Conservation (phyloP, 2,888 invertebrate genomes). For the Subacronicta megacephala region DNA sequence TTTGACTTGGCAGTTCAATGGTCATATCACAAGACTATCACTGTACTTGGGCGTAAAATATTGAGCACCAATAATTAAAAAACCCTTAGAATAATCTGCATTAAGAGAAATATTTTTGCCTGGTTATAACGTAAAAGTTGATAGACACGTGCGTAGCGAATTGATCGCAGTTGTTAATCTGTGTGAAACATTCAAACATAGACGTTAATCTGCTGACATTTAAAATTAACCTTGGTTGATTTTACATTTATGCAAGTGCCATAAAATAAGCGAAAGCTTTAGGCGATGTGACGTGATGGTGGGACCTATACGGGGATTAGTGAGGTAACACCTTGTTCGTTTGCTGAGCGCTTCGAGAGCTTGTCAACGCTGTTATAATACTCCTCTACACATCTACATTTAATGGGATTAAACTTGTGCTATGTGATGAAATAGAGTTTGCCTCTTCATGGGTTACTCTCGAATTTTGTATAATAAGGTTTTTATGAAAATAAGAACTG, state of each 20-base stretch:
- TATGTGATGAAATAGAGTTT: constrained; percentile 50
- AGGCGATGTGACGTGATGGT: constrained; percentile 76
- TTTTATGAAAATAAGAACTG: neutral
- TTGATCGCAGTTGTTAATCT: constrained; percentile 53
- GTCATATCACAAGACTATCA: too few species aligned
- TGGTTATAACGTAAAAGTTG: neutral
- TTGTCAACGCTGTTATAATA: constrained; percentile 82
- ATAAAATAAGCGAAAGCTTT: constrained; percentile 68
- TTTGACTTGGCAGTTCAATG: too few species aligned
- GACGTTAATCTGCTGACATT: constrained; percentile 79
- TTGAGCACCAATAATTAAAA: too few species aligned
- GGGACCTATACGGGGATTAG: constrained; percentile 76
- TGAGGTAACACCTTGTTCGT: constrained; percentile 76
- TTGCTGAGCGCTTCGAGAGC: constrained; percentile 75
- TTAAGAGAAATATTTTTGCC: too few species aligned
- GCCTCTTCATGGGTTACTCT: constrained; percentile 11
- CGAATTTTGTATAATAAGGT: too few species aligned
- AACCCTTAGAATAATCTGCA: too few species aligned
- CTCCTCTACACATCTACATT: constrained; percentile 74
- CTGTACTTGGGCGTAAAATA: too few species aligned
- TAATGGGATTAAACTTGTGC: constrained; percentile 76
- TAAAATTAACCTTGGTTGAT: constrained; percentile 80
- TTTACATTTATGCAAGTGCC: constrained; percentile 71
- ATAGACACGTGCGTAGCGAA: constrained; percentile 51
- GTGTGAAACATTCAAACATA: constrained; percentile 61